Conservation (phyloP, 2,113 vertebrate genomes). For the Prochilodus magdalenae region DNA sequence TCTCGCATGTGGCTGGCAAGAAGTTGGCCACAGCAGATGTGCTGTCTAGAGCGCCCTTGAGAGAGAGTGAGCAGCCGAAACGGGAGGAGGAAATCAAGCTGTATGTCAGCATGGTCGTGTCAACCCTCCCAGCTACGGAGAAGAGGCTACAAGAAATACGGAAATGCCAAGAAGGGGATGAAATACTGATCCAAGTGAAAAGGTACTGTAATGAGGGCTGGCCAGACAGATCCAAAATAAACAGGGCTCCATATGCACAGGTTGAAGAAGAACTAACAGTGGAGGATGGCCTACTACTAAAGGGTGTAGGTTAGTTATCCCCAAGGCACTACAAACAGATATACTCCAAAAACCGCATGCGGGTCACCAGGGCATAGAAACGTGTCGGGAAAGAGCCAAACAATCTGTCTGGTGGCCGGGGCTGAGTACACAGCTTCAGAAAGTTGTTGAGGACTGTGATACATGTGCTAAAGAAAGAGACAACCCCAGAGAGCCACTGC, state of each 20-base stretch:
- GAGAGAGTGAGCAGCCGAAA: too few relatives aligned
- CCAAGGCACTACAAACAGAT: constrained; percentile 13
- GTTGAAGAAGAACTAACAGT: constrained; percentile 35
- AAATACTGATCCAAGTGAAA: too few relatives aligned
- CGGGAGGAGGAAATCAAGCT: constrained; percentile 30
- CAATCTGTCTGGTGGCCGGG: constrained; percentile 42
- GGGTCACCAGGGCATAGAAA: constrained; percentile 33
- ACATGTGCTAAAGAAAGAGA: neutral
- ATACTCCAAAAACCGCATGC: too few relatives aligned
- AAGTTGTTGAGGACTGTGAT: constrained; percentile 42
- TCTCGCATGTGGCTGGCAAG: too few relatives aligned
- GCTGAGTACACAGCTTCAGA: constrained; percentile 10
- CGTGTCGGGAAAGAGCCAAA: constrained; percentile 35
- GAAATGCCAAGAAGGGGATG: too few relatives aligned
- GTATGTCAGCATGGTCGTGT: neutral
- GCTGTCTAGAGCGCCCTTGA: too few relatives aligned
- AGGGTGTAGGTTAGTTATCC: constrained; percentile 39
- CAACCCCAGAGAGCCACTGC: too few relatives aligned
- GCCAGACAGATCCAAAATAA: constrained; percentile 28
- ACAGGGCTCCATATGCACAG: constrained; percentile 6
- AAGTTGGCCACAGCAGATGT: too few relatives aligned
- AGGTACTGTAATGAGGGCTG: too few relatives aligned
- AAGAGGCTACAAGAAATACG: neutral
- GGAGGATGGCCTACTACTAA: constrained; percentile 37
- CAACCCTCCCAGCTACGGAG: constrained; percentile 36